Evolutionary conservation across 2,888 invertebrate species (phyloP).

Genomic region (Scaeva pyrastri): DNA sequence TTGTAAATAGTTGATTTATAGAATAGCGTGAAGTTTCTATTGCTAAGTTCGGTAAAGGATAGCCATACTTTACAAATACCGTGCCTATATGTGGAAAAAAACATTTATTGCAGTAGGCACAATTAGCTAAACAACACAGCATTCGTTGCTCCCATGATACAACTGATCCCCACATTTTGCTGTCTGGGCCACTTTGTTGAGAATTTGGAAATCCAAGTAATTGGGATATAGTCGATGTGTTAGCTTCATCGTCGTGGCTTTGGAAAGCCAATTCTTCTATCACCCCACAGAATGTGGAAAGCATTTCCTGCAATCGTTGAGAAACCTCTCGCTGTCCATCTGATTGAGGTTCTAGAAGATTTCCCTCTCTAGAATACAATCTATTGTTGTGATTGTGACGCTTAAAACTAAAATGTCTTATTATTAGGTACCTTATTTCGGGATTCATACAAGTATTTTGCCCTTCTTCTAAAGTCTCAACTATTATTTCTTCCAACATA

Average conservation of each 20-base stretch:
- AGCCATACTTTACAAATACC: constrained; percentile 87
- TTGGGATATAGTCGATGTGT: constrained; percentile 86
- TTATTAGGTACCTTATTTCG: constrained; percentile 87
- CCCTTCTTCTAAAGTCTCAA: constrained; percentile 89
- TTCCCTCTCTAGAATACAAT: constrained; percentile 82
- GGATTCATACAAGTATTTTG: constrained; percentile 89
- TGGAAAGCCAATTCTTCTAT: constrained; percentile 90
- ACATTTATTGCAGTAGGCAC: constrained; percentile 91
- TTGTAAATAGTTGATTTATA: constrained; percentile 84
- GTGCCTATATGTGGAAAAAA: constrained; percentile 90
- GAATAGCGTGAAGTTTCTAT: constrained; percentile 88
- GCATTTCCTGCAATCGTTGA: constrained; percentile 86
- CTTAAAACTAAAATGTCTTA: not conserved
- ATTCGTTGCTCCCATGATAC: constrained; percentile 91
- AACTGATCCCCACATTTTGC: constrained; percentile 79
- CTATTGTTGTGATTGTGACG: too few relatives aligned
- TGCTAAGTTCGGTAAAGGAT: constrained; percentile 90
- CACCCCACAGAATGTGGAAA: constrained; percentile 87
- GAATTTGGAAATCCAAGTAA: constrained; percentile 87
- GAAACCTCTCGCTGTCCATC: constrained; percentile 83
- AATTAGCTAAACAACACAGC: constrained; percentile 94
- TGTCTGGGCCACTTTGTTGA: constrained; percentile 79
- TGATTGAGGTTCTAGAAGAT: constrained; percentile 84
- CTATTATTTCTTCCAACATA: constrained; percentile 89
- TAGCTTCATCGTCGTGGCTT: constrained; percentile 86